A percentile compares a stretch with the other conserved stretches of the same genome.
phyloP scores from a whole-genome alignment of 2,888 invertebrate species.

The Idaea biselata region DNA sequence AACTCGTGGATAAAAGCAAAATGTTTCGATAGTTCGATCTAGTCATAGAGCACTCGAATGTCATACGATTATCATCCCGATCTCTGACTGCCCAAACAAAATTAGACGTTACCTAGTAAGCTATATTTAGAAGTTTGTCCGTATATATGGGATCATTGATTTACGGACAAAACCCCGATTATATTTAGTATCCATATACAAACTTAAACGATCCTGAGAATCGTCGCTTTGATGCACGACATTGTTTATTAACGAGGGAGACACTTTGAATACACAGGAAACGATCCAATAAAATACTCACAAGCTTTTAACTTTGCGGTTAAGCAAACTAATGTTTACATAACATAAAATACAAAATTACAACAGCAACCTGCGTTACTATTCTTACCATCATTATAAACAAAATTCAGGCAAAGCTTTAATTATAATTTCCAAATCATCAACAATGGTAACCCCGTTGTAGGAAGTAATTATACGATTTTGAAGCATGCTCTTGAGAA shows the following conservation, averaged over 20 bases:
- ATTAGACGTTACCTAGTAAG: too few relatives aligned
- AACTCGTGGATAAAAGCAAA: too few relatives aligned
- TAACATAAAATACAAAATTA: slow-evolving; percentile 17
- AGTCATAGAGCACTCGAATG: too few relatives aligned
- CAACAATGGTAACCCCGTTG: slow-evolving; percentile 33
- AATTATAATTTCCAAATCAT: slow-evolving; percentile 30
- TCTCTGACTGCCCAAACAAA: too few relatives aligned
- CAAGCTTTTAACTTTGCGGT: slow-evolving; percentile 38
- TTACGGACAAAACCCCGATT: neutral
- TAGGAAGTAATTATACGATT: slow-evolving; percentile 49
- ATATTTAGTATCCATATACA: slow-evolving; percentile 27
- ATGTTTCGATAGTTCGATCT: too few relatives aligned
- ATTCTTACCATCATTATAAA: slow-evolving; percentile 15
- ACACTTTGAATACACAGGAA: slow-evolving; percentile 53
- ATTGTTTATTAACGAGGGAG: slow-evolving; percentile 61
- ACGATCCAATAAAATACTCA: slow-evolving; percentile 49
- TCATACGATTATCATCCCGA: too few relatives aligned
- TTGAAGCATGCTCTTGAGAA: slow-evolving; percentile 41
- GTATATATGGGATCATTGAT: too few relatives aligned
- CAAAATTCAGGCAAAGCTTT: slow-evolving; percentile 19
- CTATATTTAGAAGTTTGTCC: too few relatives aligned
- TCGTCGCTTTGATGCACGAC: slow-evolving; percentile 57
- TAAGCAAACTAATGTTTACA: slow-evolving; percentile 32
- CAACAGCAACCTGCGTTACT: slow-evolving; percentile 11
- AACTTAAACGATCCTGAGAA: slow-evolving; percentile 49